These are phyloP conservation scores for Chelidonichthys spinosus DNA, from an alignment of 2,797 vertebrate genomes.

Conservation along the genomic window DNA sequence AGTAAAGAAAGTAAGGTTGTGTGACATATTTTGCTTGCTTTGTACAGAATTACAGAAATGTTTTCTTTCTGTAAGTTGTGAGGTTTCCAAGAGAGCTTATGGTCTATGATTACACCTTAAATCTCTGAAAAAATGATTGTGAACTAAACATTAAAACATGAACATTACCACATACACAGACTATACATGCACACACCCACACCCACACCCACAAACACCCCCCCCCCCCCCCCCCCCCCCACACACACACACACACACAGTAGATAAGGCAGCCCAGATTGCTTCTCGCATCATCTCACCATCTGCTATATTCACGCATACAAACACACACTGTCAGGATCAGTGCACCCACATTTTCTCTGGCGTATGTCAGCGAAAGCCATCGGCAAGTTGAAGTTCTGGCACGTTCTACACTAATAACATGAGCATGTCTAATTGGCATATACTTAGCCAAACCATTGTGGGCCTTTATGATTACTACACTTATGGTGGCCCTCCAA, in stretches of 20 bases:
- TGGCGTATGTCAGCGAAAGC: conserved; percentile 25
- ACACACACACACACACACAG: background rate
- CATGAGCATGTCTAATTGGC: background rate
- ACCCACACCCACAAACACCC: background rate
- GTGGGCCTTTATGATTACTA: background rate
- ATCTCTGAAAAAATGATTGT: background rate
- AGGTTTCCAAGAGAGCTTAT: background rate
- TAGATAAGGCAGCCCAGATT: conserved; percentile 27
- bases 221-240: no score
- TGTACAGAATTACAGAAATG: background rate
- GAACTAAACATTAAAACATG: background rate
- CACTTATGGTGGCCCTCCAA: no score
- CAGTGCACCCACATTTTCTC: conserved; percentile 39
- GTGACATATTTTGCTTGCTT: no score
- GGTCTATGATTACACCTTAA: background rate
- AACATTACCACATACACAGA: background rate
- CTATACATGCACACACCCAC: background rate
- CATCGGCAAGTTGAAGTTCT: conserved; percentile 12
- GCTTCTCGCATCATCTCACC: conserved; percentile 45
- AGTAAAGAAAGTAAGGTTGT: no score
- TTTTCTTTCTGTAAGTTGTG: no score
- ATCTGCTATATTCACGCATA: conserved; percentile 50
- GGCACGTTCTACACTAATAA: conserved; percentile 1
- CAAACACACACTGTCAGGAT: conserved; percentile 48
- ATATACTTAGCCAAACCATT: background rate